Conservation (phyloP, 1,140 invertebrate species). For the Drosophila persimilis region DNA sequence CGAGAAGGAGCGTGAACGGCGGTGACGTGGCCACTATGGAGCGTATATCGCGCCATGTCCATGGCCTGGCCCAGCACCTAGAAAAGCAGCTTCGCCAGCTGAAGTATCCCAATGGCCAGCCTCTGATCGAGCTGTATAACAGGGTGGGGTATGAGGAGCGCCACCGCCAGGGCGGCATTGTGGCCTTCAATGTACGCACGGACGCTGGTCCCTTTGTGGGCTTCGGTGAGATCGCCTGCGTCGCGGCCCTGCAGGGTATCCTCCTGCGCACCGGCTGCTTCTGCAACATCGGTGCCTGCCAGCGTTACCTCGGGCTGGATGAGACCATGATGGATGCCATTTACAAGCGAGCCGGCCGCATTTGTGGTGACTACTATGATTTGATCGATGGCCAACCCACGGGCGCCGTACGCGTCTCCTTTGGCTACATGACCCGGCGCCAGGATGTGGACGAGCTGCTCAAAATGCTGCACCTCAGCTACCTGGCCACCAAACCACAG, state of each 20-base stretch:
- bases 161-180: conserved; percentile 90
- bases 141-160: conserved; percentile 87
- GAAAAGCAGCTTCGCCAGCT: conserved; percentile 86
- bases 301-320: conserved; percentile 89
- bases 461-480: conserved; percentile 88
- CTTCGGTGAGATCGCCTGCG: conserved; percentile 94
- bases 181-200: conserved; percentile 94
- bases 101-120: conserved; percentile 89
- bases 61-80: conserved; percentile 89
- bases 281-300: conserved; percentile 98
- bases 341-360: conserved; percentile 91
- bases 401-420: conserved; percentile 95
- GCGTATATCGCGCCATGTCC: conserved; percentile 90
- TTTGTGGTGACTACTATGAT: conserved; percentile 95
- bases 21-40: conserved; percentile 83
- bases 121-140: conserved; percentile 89
- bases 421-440: conserved; percentile 94
- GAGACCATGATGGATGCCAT: conserved; percentile 89
- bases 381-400: conserved; percentile 95
- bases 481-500: conserved; percentile 36
- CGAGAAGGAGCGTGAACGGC: conserved; percentile 78
- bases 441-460: conserved; percentile 90
- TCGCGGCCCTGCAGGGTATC: conserved; percentile 94
- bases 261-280: conserved; percentile 96
- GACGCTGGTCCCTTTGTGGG: conserved; percentile 92